These are phyloP conservation scores for Galaxea fascicularis DNA, from an alignment of 92 coral and sea anemone genomes.

Conservation along the genomic window DNA sequence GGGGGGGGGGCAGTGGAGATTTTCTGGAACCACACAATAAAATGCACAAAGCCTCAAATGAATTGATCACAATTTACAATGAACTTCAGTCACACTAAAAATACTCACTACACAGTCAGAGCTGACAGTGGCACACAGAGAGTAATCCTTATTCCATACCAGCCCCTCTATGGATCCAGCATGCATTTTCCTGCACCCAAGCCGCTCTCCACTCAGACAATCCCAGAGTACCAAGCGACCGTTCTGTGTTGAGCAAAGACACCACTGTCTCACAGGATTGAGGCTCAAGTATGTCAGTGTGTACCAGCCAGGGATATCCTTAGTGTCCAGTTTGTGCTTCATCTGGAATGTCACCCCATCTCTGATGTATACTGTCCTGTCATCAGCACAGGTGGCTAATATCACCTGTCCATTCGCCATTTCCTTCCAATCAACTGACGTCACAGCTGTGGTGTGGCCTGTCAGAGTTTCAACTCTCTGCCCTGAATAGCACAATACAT, in stretches of 20 bases:
- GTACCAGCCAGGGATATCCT: constrained; percentile 84
- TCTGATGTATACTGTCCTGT: constrained; percentile 79
- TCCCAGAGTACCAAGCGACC: constrained; percentile 90
- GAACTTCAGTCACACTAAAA: constrained; percentile 42
- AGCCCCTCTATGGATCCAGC: constrained; percentile 88
- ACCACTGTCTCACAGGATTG: constrained; percentile 73
- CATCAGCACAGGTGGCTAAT: constrained; percentile 90
- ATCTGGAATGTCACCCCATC: constrained; percentile 71
- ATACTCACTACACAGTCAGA: constrained; percentile 87
- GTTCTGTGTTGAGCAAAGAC: constrained; percentile 92
- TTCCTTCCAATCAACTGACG: constrained; percentile 88
- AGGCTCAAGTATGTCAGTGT: constrained; percentile 87
- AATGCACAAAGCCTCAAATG: not conserved
- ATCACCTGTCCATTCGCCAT: constrained; percentile 61
- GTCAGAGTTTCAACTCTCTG: constrained; percentile 70
- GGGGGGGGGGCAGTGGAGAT: no score
- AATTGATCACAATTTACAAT: constrained; percentile 10
- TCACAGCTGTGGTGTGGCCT: constrained; percentile 93
- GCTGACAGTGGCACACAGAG: constrained; percentile 76
- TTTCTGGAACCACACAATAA: no score
- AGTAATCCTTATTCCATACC: constrained; percentile 77
- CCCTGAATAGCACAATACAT: constrained; percentile 33
- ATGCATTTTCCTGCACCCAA: constrained; percentile 85
- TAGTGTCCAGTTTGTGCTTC: constrained; percentile 62
- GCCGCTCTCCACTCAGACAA: constrained; percentile 69